These are phyloP conservation scores for Mizuhopecten yessoensis DNA, from an alignment of 1,140 invertebrate species.

Conservation along the genomic window DNA sequence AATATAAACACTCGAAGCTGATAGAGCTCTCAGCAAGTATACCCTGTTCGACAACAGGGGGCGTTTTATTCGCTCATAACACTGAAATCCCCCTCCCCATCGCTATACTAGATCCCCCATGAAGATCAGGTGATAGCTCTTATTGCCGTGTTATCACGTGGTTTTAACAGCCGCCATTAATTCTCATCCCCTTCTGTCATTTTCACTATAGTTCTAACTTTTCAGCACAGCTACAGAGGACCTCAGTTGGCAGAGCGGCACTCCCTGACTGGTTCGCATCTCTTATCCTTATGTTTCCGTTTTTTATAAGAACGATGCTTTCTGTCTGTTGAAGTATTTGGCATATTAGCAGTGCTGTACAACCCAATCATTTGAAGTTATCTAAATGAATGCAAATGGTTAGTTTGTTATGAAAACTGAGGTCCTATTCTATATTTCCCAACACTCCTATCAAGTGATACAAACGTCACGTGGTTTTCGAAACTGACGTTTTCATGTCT, in stretches of 20 bases:
- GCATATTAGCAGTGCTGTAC: background rate
- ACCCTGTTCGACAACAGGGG: conserved; percentile 23
- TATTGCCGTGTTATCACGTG: conserved; percentile 25
- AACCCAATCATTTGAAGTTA: too few species aligned
- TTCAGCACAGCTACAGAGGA: background rate
- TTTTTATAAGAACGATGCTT: background rate
- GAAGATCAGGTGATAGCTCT: conserved; percentile 2
- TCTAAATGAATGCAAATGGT: too few species aligned
- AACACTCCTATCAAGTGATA: background rate
- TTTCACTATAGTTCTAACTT: conserved; percentile 29
- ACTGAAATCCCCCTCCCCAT: background rate
- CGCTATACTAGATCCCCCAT: conserved; percentile 31
- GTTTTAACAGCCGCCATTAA: conserved; percentile 33
- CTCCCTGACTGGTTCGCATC: background rate
- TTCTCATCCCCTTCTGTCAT: conserved; percentile 23
- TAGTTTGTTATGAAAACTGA: background rate
- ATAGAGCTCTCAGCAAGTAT: background rate
- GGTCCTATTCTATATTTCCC: background rate
- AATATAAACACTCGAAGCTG: background rate
- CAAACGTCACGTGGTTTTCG: conserved; percentile 41
- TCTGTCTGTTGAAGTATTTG: background rate
- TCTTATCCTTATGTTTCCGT: background rate
- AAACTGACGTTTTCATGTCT: conserved; percentile 55
- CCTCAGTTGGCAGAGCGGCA: background rate
- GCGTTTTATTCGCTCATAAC: conserved; percentile 2